Percentiles rank a stretch among this genome's conserved stretches.
These are phyloP conservation scores for Polypterus senegalus DNA, from an alignment of 2,113 vertebrate species.

Conservation along the genomic window DNA sequence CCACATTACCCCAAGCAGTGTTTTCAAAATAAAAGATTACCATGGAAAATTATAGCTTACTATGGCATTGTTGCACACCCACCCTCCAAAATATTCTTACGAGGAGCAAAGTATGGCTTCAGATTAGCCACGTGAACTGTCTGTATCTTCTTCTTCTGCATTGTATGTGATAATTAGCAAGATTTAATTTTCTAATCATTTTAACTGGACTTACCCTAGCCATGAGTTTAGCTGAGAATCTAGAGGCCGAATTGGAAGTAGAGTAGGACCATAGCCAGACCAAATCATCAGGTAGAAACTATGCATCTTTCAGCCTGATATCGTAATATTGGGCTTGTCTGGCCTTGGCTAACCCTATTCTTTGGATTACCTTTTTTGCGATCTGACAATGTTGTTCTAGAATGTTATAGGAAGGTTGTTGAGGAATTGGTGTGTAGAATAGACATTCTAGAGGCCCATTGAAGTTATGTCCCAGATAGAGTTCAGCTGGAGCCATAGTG, in stretches of 20 bases:
- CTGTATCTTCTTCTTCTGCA: background rate
- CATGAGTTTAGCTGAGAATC: background rate
- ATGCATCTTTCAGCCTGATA: background rate
- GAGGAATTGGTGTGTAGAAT: background rate
- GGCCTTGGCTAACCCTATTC: background rate
- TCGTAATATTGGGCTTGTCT: background rate
- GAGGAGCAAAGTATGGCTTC: too few relatives aligned
- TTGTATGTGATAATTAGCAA: background rate
- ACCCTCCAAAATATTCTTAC: too few relatives aligned
- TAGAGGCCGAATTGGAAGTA: too few relatives aligned
- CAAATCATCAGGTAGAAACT: background rate
- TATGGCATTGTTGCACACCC: too few relatives aligned
- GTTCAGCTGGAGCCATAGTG: background rate
- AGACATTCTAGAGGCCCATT: conserved; percentile 1
- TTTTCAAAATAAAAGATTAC: too few relatives aligned
- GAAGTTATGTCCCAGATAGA: background rate
- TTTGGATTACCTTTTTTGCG: background rate
- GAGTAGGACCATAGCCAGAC: background rate
- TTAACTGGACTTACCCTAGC: background rate
- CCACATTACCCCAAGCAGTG: too few relatives aligned
- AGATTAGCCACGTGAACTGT: too few relatives aligned
- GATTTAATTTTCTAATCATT: background rate
- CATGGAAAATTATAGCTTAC: too few relatives aligned
- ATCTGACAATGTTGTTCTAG: background rate
- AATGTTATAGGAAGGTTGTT: background rate